Percentiles rank a stretch among this genome's conserved stretches.
Evolutionary conservation across 1,140 invertebrate species (phyloP).

Genomic region (Bathynomus jamesi): DNA sequence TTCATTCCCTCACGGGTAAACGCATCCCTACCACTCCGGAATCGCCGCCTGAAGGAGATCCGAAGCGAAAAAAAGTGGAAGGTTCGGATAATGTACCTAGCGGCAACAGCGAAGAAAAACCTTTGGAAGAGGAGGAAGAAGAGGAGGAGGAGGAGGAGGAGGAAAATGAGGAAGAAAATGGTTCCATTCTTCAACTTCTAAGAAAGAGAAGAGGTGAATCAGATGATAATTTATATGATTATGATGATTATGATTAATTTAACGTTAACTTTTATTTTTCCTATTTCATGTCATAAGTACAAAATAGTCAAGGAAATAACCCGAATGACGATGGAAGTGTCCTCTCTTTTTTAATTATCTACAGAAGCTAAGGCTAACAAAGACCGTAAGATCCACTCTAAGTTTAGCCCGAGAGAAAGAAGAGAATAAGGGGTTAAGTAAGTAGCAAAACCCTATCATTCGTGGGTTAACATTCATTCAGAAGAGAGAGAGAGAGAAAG

Average conservation of each 20-base stretch:
- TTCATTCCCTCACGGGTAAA: conserved; percentile 20
- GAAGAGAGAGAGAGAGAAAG: no score
- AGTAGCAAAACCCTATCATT: no score
- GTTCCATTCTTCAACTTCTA: conserved; percentile 48
- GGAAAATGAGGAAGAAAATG: conserved; percentile 42
- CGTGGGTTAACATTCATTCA: no score
- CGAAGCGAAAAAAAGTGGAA: not conserved
- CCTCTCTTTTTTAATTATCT: no score
- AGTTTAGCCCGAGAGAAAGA: no score
- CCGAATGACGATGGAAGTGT: no score
- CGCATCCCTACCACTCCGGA: conserved; percentile 12
- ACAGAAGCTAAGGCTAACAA: no score
- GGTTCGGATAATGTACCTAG: not conserved
- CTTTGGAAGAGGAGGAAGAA: conserved; percentile 35
- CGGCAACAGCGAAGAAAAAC: conserved; percentile 7
- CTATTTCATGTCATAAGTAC: no score
- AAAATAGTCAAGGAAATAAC: no score
- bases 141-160: conserved; percentile 40
- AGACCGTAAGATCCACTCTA: no score
- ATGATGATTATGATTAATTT: conserved; percentile 17
- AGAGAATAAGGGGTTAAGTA: no score
- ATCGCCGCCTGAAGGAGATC: conserved; percentile 16
- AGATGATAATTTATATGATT: conserved; percentile 14
- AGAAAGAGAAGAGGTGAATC: conserved; percentile 44
- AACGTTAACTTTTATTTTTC: conserved; percentile 19